Percentiles rank a stretch among this genome's conserved stretches.
These are phyloP conservation scores for Hypolimnas misippus DNA, from an alignment of 2,888 invertebrate species.

Conservation along the genomic window DNA sequence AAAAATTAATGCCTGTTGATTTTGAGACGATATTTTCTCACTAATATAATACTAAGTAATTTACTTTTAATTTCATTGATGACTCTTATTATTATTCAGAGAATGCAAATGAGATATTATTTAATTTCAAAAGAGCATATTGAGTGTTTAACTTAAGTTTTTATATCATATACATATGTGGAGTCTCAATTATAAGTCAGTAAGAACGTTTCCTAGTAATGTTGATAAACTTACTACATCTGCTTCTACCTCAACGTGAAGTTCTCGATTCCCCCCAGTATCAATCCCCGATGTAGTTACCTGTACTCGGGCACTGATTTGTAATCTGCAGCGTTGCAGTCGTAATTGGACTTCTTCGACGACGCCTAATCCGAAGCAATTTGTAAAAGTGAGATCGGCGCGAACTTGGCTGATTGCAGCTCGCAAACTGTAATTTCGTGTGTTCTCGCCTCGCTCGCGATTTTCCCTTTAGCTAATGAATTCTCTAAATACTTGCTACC, in stretches of 20 bases:
- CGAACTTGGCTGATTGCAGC: constrained; percentile 29
- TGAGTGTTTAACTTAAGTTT: too few relatives aligned
- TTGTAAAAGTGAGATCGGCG: constrained; percentile 30
- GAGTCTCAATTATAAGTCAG: too few relatives aligned
- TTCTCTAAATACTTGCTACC: constrained; percentile 9
- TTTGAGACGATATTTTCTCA: too few relatives aligned
- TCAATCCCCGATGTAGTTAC: background rate
- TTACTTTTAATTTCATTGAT: too few relatives aligned
- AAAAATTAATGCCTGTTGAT: background rate
- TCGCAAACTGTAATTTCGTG: constrained; percentile 17
- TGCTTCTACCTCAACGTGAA: background rate
- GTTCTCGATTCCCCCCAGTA: background rate
- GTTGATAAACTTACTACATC: background rate
- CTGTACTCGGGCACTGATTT: constrained; percentile 12
- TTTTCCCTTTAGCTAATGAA: background rate
- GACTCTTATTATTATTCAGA: too few relatives aligned
- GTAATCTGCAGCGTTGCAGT: constrained; percentile 24
- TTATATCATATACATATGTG: too few relatives aligned
- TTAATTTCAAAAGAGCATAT: too few relatives aligned
- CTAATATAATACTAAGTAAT: too few relatives aligned
- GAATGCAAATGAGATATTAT: too few relatives aligned
- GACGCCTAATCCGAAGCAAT: constrained; percentile 22
- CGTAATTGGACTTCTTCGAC: constrained; percentile 24
- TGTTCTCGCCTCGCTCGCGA: constrained; percentile 9
- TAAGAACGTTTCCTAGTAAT: background rate